These are phyloP conservation scores for Scolopax mira DNA, from an alignment of 2,113 vertebrate genomes.

Conservation along the genomic window DNA sequence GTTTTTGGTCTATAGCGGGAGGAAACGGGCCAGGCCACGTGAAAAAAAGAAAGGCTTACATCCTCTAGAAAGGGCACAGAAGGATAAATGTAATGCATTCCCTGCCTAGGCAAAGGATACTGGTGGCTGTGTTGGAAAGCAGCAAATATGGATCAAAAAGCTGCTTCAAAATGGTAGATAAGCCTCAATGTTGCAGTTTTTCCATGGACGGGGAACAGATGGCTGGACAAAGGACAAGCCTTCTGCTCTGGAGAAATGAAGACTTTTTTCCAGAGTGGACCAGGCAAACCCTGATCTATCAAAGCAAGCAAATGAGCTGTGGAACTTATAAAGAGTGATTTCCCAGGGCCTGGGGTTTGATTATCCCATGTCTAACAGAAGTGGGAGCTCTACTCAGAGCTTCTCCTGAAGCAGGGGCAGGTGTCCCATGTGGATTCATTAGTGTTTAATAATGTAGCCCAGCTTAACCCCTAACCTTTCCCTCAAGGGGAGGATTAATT, in stretches of 20 bases:
- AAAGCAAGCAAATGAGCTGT: background rate
- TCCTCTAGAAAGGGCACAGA: background rate
- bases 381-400: background rate
- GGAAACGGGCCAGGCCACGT: background rate
- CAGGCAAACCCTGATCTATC: background rate
- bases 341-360: background rate
- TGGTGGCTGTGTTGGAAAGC: background rate
- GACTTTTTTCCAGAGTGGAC: background rate
- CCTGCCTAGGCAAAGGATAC: background rate
- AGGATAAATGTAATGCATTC: background rate
- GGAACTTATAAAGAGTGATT: background rate
- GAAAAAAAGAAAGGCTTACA: background rate
- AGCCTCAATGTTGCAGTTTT: background rate
- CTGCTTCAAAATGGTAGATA: background rate
- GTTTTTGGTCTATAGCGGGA: background rate
- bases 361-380: background rate
- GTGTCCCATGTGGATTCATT: conserved; percentile 3
- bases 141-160: background rate
- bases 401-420: background rate
- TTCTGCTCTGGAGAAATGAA: background rate
- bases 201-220: background rate
- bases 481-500: conserved; percentile 20
- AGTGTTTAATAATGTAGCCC: conserved; percentile 14
- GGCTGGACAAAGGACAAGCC: background rate
- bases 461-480: background rate